A percentile compares a stretch with the other conserved stretches of the same genome.
Evolutionary conservation across 2,888 invertebrate genomes (phyloP).

Genomic region (Eristalis pertinax): DNA sequence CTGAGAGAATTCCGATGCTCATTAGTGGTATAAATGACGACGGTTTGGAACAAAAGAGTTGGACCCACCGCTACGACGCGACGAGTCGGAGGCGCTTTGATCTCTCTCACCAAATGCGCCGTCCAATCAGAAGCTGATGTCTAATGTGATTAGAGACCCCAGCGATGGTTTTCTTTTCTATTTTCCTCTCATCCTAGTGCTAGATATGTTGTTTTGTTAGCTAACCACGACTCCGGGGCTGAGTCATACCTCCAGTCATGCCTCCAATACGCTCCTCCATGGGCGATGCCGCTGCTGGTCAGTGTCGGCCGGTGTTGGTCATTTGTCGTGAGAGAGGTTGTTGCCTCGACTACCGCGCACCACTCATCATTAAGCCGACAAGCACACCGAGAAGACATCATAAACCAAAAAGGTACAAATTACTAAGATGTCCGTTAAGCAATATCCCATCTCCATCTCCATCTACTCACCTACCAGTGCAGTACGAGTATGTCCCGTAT

Average conservation of each 20-base stretch:
- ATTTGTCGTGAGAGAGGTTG: slow-evolving; percentile 42
- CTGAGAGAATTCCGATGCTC: slow-evolving; percentile 67
- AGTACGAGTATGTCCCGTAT: neutral
- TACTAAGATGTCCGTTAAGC: slow-evolving; percentile 36
- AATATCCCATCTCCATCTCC: slow-evolving; percentile 16
- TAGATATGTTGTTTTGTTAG: slow-evolving; percentile 4
- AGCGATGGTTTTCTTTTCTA: slow-evolving; percentile 36
- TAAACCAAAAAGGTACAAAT: slow-evolving; percentile 37
- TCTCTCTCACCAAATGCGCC: slow-evolving; percentile 35
- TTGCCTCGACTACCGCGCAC: slow-evolving; percentile 12
- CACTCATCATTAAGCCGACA: slow-evolving; percentile 9
- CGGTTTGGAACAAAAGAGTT: slow-evolving; percentile 66
- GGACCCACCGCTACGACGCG: slow-evolving; percentile 60
- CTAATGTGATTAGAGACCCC: slow-evolving; percentile 57
- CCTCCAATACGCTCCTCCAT: slow-evolving; percentile 20
- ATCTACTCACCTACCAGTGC: too few species aligned
- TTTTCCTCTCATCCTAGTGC: slow-evolving; percentile 1
- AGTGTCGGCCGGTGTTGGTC: slow-evolving; percentile 3
- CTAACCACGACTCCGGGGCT: slow-evolving; percentile 16
- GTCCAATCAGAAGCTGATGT: slow-evolving; percentile 62
- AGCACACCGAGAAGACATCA: slow-evolving; percentile 14
- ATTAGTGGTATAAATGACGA: slow-evolving; percentile 64
- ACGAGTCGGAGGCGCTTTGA: slow-evolving; percentile 39
- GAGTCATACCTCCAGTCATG: slow-evolving; percentile 26
- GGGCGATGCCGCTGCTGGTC: neutral